These are phyloP conservation scores for Buceros bicornis DNA, from an alignment of 2,797 vertebrate species.

Conservation along the genomic window DNA sequence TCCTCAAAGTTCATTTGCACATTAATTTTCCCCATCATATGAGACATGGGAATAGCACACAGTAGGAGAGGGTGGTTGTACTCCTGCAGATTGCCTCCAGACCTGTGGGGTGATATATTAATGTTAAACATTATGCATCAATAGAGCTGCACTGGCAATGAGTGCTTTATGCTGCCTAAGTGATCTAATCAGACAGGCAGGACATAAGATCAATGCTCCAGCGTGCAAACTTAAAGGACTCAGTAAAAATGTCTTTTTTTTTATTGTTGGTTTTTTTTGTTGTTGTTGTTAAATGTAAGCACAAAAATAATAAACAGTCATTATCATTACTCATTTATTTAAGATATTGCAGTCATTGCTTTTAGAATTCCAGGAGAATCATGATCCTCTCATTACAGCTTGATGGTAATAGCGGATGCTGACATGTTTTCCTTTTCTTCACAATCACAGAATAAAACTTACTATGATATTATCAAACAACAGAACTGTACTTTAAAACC, in stretches of 20 bases:
- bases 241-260: neutral
- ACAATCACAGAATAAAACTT: neutral
- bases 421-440: neutral
- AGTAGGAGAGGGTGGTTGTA: neutral
- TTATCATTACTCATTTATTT: neutral
- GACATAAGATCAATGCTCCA: neutral
- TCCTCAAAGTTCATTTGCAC: neutral
- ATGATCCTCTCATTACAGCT: neutral
- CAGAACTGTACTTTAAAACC: neutral
- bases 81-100: neutral
- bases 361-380: neutral
- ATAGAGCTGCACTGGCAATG: neutral
- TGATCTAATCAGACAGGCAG: neutral
- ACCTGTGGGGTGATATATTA: neutral
- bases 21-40: neutral
- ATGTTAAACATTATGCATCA: neutral
- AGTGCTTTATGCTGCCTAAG: neutral
- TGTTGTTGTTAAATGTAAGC: neutral
- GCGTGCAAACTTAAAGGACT: neutral
- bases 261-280: neutral
- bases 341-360: neutral
- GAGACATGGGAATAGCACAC: neutral
- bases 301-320: neutral
- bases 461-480: neutral
- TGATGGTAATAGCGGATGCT: neutral